phyloP scores from a whole-genome alignment of 2,113 vertebrate genomes.

The Sclerurus mexicanus region DNA sequence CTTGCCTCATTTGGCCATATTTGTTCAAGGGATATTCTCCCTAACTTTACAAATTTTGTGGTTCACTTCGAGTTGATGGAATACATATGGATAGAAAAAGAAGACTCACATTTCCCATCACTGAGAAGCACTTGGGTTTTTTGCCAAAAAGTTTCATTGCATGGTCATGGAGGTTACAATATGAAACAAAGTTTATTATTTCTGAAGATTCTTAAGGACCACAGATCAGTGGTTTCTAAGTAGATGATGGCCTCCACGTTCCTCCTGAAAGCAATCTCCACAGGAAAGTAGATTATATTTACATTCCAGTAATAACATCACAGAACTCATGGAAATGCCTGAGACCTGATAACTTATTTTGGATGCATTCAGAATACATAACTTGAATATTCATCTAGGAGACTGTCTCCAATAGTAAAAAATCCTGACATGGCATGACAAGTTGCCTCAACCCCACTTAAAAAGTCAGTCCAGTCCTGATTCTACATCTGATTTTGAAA shows the following conservation, averaged over 20 bases:
- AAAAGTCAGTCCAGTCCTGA: neutral
- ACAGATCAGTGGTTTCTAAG: neutral
- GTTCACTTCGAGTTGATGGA: neutral
- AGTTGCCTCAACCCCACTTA: neutral
- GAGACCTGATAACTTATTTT: neutral
- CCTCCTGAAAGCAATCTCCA: neutral
- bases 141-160: neutral
- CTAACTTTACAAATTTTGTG: neutral
- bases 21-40: neutral
- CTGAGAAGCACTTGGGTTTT: neutral
- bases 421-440: neutral
- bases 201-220: neutral
- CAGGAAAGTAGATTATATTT: neutral
- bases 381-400: no score
- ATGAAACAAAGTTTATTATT: neutral
- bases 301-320: accelerated
- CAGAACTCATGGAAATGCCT: neutral
- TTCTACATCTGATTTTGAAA: neutral
- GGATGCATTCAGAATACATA: neutral
- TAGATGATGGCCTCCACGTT: neutral
- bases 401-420: neutral
- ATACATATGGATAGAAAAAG: neutral
- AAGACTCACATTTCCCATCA: neutral
- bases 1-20: neutral
- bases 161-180: neutral